Conservation (phyloP, 2,888 invertebrate species). For the Cerastoderma edule region DNA sequence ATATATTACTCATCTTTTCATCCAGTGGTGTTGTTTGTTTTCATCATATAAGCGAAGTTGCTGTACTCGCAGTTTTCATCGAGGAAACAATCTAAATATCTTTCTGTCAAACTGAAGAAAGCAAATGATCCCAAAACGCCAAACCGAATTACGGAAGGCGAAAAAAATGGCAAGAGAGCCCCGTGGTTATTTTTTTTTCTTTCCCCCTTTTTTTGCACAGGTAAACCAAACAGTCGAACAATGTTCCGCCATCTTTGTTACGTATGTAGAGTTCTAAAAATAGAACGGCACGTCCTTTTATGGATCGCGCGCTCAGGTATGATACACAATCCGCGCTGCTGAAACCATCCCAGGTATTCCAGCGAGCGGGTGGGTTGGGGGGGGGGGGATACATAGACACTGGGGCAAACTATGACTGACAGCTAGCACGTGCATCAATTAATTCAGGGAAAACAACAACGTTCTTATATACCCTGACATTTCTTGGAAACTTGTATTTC, state of each 20-base stretch:
- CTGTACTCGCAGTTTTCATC: too few species aligned
- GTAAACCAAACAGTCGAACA: not conserved
- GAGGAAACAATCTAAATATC: too few species aligned
- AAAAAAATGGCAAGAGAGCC: not conserved
- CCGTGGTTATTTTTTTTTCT: too few species aligned
- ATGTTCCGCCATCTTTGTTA: slow-evolving; percentile 51
- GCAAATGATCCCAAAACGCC: slow-evolving; percentile 1
- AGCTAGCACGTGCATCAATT: slow-evolving; percentile 53
- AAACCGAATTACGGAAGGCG: not conserved
- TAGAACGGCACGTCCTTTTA: slow-evolving; percentile 59
- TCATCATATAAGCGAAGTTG: too few species aligned
- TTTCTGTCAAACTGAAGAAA: not conserved
- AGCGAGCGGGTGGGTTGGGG: slow-evolving; percentile 21
- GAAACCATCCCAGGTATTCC: slow-evolving; percentile 56
- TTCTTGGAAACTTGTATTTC: slow-evolving; percentile 16
- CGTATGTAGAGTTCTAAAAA: slow-evolving; percentile 51
- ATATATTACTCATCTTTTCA: too few species aligned
- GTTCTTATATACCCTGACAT: slow-evolving; percentile 27
- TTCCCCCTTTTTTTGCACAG: slow-evolving; percentile 3
- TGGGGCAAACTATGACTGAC: slow-evolving; percentile 48
- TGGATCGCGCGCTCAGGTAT: slow-evolving; percentile 57
- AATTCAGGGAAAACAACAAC: slow-evolving; percentile 40
- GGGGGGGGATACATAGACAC: slow-evolving; percentile 33
- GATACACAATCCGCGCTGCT: slow-evolving; percentile 42
- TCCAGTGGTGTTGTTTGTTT: too few species aligned